Evolutionary conservation across 1,140 invertebrate genomes (phyloP), one percentile per base, ranked within the genome.

Genomic region (Drosophila mauritiana): DNA sequence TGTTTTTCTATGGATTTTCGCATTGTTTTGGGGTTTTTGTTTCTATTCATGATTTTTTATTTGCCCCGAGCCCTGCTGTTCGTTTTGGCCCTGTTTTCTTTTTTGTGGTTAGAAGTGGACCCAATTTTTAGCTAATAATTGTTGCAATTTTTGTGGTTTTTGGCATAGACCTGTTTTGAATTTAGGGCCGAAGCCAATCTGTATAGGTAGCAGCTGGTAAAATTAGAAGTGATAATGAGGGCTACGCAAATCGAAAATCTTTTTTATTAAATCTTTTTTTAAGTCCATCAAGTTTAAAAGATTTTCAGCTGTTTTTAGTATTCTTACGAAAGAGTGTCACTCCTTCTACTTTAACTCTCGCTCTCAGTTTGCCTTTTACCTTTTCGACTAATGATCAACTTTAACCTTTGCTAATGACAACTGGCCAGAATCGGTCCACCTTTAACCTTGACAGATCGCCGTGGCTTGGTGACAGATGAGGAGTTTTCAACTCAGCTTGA

Each of bases 361-460:
- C 55, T 68, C 48, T 51, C 52, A 17, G 7, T 55, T 57, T 78
- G 74, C 46, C 75, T 76, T 80, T 85, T 67, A 67, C 61, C 59
- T 62, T 51, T 63, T 40, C 10, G 39, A 12, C 63, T 85, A 84
- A 84, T 85, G 81, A 84, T 49, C 61, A 53, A 65, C 46, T 80
- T 84, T 85, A 85, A 85, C 81, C 81, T 84, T 80, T 85, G 73
- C 73, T 84, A 84, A 85, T 85, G 81, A 83, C 61, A 78, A 73
- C 54, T 73, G 56, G 46, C 73, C 61, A 68, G 59, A 22, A 54
- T 43, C 45, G 27, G 34, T 17, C 45, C n/a, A 15, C n/a, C 56
- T n/a, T 25, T 20, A 37, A 8, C 69, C 74, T 82, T 77, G 79
- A 82, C 79, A 62, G 58, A 68, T 65, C 61, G 13, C 13, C 43